Conservation (phyloP, 2,113 vertebrate genomes). For the Carlito syrichta region DNA sequence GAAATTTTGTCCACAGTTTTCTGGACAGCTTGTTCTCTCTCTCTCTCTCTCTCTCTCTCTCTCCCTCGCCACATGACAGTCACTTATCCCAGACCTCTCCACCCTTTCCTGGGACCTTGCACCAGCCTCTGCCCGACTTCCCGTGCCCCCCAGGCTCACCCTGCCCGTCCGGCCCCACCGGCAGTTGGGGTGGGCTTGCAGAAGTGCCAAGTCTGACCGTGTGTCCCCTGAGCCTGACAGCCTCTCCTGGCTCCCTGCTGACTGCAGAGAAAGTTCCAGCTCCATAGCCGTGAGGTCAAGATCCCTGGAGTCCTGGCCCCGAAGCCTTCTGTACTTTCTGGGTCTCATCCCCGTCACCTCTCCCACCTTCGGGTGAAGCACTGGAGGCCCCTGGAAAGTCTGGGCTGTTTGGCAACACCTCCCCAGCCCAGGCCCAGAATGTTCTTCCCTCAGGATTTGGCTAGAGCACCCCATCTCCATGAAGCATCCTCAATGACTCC, state of each 20-base stretch:
- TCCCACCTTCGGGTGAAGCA: neutral
- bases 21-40: no score
- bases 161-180: no score
- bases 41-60: neutral
- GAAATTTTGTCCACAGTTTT: neutral
- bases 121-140: neutral
- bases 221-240: neutral
- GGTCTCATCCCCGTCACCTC: neutral
- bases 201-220: neutral
- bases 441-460: neutral
- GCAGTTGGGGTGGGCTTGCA: neutral
- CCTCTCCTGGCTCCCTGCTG: neutral
- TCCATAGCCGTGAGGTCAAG: neutral
- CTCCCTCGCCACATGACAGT: neutral
- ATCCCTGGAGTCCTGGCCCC: neutral
- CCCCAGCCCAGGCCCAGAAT: neutral
- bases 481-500: fast-evolving
- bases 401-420: neutral
- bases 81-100: neutral
- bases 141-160: neutral
- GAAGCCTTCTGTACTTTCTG: neutral
- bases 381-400: neutral
- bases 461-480: neutral
- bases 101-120: neutral
- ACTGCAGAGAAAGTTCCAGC: neutral